A percentile compares a stretch with the other conserved stretches of the same genome.
These are phyloP conservation scores for Craseonycteris thonglongyai DNA, from an alignment of 2,113 vertebrate species.

Conservation along the genomic window DNA sequence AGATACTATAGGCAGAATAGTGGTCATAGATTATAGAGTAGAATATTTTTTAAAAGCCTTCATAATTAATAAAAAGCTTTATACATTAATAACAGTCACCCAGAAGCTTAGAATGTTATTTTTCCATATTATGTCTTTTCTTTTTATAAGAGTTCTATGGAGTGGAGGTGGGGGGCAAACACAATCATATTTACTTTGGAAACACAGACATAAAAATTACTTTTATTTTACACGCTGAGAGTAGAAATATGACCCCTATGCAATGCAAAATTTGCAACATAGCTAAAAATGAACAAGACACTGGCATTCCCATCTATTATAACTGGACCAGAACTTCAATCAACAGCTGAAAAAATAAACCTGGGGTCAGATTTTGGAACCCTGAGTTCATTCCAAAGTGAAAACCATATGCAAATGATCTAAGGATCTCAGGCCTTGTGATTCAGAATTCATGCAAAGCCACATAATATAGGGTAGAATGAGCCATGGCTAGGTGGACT, in stretches of 20 bases:
- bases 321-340: slow-evolving; percentile 57
- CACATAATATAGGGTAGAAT: background rate
- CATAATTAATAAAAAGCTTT: background rate
- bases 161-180: background rate
- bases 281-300: slow-evolving; percentile 26
- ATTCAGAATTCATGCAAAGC: background rate
- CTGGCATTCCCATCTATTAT: slow-evolving; percentile 39
- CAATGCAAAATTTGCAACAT: slow-evolving; percentile 39
- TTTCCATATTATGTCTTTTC: slow-evolving; percentile 10
- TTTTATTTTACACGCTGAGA: slow-evolving; percentile 54
- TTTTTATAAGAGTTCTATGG: slow-evolving; percentile 40
- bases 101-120: slow-evolving; percentile 2
- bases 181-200: slow-evolving; percentile 58
- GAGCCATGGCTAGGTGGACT: background rate
- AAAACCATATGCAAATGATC: slow-evolving; percentile 1
- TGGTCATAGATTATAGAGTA: background rate
- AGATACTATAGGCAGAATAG: background rate
- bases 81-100: background rate
- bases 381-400: slow-evolving; percentile 39
- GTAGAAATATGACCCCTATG: slow-evolving; percentile 15
- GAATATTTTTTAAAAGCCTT: background rate
- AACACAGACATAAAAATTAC: slow-evolving; percentile 14
- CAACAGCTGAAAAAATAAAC: slow-evolving; percentile 69
- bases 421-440: background rate
- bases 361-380: slow-evolving; percentile 13